These are phyloP conservation scores for Amblyteles armatorius DNA, from an alignment of 2,888 invertebrate genomes.

Conservation along the genomic window DNA sequence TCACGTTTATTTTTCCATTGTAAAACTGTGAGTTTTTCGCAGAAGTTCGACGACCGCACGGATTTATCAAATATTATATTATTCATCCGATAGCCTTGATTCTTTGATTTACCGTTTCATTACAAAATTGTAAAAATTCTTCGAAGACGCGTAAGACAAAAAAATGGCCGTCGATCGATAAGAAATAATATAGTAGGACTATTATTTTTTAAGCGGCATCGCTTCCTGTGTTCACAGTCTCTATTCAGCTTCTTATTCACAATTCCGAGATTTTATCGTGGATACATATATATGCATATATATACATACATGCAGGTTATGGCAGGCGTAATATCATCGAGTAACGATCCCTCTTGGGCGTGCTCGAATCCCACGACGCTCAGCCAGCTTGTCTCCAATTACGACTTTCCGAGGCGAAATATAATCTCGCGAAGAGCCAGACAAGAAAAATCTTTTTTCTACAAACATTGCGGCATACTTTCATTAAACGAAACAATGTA, in stretches of 20 bases:
- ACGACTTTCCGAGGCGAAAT: constrained; percentile 18
- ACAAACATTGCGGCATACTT: neutral
- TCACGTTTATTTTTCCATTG: constrained; percentile 8
- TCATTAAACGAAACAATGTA: neutral
- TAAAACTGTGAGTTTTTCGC: neutral
- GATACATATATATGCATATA: neutral
- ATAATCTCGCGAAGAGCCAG: constrained; percentile 22
- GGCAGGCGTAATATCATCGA: constrained; percentile 4
- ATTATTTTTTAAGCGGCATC: constrained; percentile 1
- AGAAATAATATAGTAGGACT: neutral
- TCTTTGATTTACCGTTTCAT: neutral
- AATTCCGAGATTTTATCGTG: constrained; percentile 26
- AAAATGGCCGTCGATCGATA: neutral
- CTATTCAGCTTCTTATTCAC: neutral
- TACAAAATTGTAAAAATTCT: neutral
- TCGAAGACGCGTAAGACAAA: neutral
- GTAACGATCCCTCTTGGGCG: constrained; percentile 5
- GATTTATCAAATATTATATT: neutral
- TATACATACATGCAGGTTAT: neutral
- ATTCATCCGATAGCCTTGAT: neutral
- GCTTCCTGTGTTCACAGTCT: neutral
- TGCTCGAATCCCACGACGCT: neutral
- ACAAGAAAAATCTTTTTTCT: neutral
- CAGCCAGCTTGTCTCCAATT: neutral
- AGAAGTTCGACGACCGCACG: neutral